Evolutionary conservation across 2,797 vertebrate genomes (phyloP).

Genomic region (Echiichthys vipera): DNA sequence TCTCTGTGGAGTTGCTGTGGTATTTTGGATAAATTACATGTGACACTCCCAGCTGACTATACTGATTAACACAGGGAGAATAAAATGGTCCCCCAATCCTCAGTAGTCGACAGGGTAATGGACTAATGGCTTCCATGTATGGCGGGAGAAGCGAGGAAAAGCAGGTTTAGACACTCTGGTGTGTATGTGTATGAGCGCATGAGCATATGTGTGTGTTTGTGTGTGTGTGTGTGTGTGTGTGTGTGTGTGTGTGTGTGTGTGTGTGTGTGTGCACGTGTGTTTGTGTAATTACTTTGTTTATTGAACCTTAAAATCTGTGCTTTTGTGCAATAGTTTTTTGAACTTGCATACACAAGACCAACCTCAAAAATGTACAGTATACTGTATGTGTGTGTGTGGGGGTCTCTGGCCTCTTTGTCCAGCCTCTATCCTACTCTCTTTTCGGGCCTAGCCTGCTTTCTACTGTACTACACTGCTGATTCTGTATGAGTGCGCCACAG

Average conservation of each 20-base stretch:
- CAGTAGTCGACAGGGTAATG: conserved; percentile 62
- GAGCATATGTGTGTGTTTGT: neutral
- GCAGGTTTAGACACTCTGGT: conserved; percentile 15
- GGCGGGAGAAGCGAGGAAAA: conserved; percentile 34
- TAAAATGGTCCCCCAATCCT: conserved; percentile 69
- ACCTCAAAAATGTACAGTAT: neutral
- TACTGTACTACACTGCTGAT: conserved; percentile 34
- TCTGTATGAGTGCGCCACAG: conserved; percentile 27
- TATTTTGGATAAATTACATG: conserved; percentile 76
- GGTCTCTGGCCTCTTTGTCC: conserved; percentile 30
- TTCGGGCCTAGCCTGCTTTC: conserved; percentile 58
- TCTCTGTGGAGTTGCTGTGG: conserved; percentile 73
- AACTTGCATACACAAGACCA: neutral
- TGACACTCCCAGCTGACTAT: conserved; percentile 80
- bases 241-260: neutral
- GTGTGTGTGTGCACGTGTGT: conserved; percentile 11
- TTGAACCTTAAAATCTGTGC: conserved; percentile 9
- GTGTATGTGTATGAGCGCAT: conserved; percentile 3
- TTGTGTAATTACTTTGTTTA: conserved; percentile 14
- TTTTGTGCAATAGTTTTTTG: conserved; percentile 20
- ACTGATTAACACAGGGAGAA: conserved; percentile 76
- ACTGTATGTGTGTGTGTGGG: neutral
- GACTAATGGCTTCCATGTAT: conserved; percentile 78
- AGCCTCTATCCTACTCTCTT: conserved; percentile 35
- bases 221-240: conserved; percentile 4